Percentiles rank a stretch among this genome's conserved stretches.
Conservation (phyloP, 2,888 invertebrate species). For the Argynnis bischoffii region DNA sequence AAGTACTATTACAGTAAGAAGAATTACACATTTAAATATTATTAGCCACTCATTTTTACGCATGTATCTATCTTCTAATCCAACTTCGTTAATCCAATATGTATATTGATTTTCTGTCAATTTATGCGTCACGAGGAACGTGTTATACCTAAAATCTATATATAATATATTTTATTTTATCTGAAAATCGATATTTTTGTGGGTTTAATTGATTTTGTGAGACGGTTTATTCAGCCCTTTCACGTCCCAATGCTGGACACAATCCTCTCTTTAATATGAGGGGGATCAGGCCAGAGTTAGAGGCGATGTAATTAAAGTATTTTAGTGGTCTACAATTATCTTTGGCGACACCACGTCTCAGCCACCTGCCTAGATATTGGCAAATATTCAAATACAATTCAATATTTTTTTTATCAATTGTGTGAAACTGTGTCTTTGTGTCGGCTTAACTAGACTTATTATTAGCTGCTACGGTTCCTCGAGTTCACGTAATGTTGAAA, state of each 20-base stretch:
- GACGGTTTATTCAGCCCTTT: too few species aligned
- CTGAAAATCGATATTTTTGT: too few species aligned
- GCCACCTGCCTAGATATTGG: slow-evolving; percentile 42
- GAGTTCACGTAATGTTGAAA: slow-evolving; percentile 6
- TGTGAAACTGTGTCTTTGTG: slow-evolving; percentile 41
- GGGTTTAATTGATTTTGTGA: too few species aligned
- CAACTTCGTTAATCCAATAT: slow-evolving; percentile 32
- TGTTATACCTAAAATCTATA: too few species aligned
- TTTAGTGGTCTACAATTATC: slow-evolving; percentile 26
- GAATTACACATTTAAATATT: too few species aligned
- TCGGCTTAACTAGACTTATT: slow-evolving; percentile 22
- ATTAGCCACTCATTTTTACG: slow-evolving; percentile 8
- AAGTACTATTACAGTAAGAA: too few species aligned
- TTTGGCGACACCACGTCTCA: slow-evolving; percentile 40
- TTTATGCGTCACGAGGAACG: slow-evolving; percentile 9
- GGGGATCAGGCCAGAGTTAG: too few species aligned
- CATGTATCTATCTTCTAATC: slow-evolving; percentile 30
- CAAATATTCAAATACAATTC: slow-evolving; percentile 37
- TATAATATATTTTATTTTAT: too few species aligned
- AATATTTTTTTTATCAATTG: slow-evolving; percentile 38
- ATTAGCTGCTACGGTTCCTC: slow-evolving; percentile 19
- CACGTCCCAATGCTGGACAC: too few species aligned
- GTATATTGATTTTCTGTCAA: slow-evolving; percentile 31
- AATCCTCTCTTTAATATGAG: too few species aligned
- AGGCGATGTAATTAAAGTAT: not conserved